Conservation (phyloP, 2,888 invertebrate species). For the Timandra comae region DNA sequence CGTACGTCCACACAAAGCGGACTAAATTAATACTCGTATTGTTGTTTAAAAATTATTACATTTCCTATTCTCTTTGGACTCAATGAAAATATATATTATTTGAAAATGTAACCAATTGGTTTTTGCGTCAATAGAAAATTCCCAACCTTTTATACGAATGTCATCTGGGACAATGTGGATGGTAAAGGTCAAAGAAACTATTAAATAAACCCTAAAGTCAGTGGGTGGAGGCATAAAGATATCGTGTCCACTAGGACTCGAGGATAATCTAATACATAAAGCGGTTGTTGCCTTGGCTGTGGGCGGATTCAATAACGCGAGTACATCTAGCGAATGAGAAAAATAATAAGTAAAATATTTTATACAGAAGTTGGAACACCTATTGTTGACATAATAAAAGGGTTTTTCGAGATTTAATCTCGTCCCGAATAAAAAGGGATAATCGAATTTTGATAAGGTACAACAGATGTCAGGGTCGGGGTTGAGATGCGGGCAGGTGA, state of each 20-base stretch:
- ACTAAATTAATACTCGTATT: conserved; percentile 56
- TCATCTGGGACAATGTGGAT: conserved; percentile 45
- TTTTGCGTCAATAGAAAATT: conserved; percentile 48
- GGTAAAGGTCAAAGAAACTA: conserved; percentile 61
- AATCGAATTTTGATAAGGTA: conserved; percentile 43
- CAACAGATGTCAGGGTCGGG: conserved; percentile 35
- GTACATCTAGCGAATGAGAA: conserved; percentile 18
- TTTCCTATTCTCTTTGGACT: conserved; percentile 14
- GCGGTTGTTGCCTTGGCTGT: conserved; percentile 32
- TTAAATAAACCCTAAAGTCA: conserved; percentile 40
- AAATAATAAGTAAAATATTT: conserved; percentile 14
- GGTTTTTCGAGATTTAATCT: conserved; percentile 30
- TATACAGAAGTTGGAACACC: conserved; percentile 15
- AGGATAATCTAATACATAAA: conserved; percentile 54
- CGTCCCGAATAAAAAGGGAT: conserved; percentile 30
- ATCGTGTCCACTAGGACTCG: conserved; percentile 52
- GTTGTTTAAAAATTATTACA: conserved; percentile 40
- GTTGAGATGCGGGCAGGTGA: conserved; percentile 60
- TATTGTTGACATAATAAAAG: conserved; percentile 18
- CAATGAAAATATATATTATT: conserved; percentile 13
- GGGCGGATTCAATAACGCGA: conserved; percentile 23
- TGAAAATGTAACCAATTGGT: conserved; percentile 27
- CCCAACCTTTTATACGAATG: conserved; percentile 34
- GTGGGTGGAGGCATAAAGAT: conserved; percentile 49
- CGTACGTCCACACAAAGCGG: conserved; percentile 52